phyloP scores from a whole-genome alignment of 2,888 invertebrate species.

The Euclidia mi region DNA sequence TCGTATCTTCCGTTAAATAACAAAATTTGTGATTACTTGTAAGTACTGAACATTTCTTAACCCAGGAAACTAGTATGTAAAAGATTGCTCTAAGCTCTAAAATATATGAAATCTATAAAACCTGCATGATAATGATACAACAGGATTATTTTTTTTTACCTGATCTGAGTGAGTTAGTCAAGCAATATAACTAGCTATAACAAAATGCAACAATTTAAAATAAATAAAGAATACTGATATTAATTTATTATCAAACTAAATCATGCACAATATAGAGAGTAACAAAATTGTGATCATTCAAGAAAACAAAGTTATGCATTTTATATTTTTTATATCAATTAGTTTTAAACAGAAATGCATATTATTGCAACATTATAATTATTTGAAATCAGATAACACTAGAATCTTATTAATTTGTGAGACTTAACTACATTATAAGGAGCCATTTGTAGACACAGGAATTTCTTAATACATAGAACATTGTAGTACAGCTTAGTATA shows the following conservation, averaged over 20 bases:
- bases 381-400: conserved; percentile 28
- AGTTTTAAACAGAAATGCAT: conserved; percentile 34
- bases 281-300: conserved; percentile 44
- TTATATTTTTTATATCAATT: conserved; percentile 23
- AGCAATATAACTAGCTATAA: no score
- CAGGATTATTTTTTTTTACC: no score
- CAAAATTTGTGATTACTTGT: no score
- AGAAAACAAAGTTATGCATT: conserved; percentile 38
- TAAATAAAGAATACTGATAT: conserved; percentile 54
- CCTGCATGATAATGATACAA: no score
- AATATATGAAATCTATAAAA: no score
- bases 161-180: no score
- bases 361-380: conserved; percentile 19
- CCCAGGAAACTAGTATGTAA: no score
- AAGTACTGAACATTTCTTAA: no score
- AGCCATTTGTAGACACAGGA: conserved; percentile 8
- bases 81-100: no score
- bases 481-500: conserved; percentile 11
- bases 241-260: conserved; percentile 60
- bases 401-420: conserved; percentile 33
- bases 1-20: no score
- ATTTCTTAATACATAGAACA: conserved; percentile 9
- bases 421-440: conserved; percentile 6
- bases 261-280: conserved; percentile 37
- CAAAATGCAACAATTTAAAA: conserved; percentile 22